Conservation (phyloP, 2,797 vertebrate genomes). For the Sebastes matsubarae region DNA sequence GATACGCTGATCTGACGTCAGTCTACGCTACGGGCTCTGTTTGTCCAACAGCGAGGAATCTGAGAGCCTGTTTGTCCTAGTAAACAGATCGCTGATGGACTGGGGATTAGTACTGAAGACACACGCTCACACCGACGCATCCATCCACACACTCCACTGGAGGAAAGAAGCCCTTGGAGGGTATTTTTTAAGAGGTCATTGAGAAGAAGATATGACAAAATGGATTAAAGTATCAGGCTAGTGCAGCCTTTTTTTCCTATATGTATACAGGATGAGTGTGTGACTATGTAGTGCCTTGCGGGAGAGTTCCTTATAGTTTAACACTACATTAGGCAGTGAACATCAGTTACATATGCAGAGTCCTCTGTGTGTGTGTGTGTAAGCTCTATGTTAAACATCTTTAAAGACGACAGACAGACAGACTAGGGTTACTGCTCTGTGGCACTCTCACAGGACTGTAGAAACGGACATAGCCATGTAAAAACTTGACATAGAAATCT, state of each 20-base stretch:
- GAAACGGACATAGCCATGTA: slow-evolving; percentile 73
- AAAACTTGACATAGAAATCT: slow-evolving; percentile 79
- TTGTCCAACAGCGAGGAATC: slow-evolving; percentile 33
- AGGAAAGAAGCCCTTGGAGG: slow-evolving; percentile 76
- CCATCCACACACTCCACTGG: slow-evolving; percentile 58
- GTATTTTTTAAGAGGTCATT: slow-evolving; percentile 55
- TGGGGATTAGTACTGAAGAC: slow-evolving; percentile 43
- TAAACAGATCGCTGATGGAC: slow-evolving; percentile 41
- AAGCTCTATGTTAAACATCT: slow-evolving; percentile 70
- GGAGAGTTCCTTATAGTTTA: slow-evolving; percentile 35
- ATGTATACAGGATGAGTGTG: slow-evolving; percentile 44
- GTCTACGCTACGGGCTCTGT: slow-evolving; percentile 46
- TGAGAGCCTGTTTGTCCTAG: slow-evolving; percentile 37
- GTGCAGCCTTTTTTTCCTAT: slow-evolving; percentile 39
- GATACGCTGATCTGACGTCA: slow-evolving; percentile 43
- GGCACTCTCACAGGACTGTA: slow-evolving; percentile 71
- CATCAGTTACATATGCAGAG: slow-evolving; percentile 62
- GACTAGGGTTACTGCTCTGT: slow-evolving; percentile 71
- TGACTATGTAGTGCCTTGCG: slow-evolving; percentile 33
- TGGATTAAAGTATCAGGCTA: slow-evolving; percentile 46
- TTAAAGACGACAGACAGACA: slow-evolving; percentile 66
- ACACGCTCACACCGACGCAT: slow-evolving; percentile 7
- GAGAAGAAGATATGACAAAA: slow-evolving; percentile 67
- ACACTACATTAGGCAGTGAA: slow-evolving; percentile 64
- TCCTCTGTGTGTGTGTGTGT: slow-evolving; percentile 23